Percentiles rank a stretch among this genome's conserved stretches.
These are phyloP conservation scores for Porites lobata DNA, from an alignment of 92 coral and sea anemone genomes.

Conservation along the genomic window DNA sequence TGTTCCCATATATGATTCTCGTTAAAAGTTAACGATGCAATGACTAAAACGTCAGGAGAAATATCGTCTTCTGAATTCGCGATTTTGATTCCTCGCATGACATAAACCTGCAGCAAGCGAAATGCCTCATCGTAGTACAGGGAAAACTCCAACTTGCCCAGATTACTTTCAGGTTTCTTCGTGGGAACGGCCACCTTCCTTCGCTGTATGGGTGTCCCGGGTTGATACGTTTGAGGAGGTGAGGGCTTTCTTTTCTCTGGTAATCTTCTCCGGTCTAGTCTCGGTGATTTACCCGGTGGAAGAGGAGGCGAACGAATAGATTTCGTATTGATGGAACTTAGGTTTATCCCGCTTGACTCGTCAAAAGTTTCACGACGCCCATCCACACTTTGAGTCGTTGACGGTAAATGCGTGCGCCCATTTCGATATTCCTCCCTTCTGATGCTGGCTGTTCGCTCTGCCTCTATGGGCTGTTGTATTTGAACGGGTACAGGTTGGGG, in stretches of 20 bases:
- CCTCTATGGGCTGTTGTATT: slow-evolving; percentile 43
- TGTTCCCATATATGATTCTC: slow-evolving; percentile 75
- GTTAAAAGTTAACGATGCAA: slow-evolving; percentile 63
- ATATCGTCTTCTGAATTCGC: slow-evolving; percentile 36
- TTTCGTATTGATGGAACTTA: slow-evolving; percentile 25
- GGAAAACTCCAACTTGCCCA: slow-evolving; percentile 87
- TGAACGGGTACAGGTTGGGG: slow-evolving; percentile 49
- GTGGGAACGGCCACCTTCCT: slow-evolving; percentile 39
- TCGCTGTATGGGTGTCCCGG: not conserved
- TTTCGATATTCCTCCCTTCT: slow-evolving; percentile 22
- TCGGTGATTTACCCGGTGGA: not conserved
- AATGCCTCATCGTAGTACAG: slow-evolving; percentile 77
- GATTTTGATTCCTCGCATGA: slow-evolving; percentile 63
- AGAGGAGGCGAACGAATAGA: slow-evolving; percentile 7
- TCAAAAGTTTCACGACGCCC: slow-evolving; percentile 1
- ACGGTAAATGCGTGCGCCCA: slow-evolving; percentile 19
- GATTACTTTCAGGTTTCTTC: slow-evolving; percentile 17
- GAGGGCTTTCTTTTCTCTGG: not conserved
- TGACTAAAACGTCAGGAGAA: slow-evolving; percentile 47
- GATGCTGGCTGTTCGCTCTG: slow-evolving; percentile 1
- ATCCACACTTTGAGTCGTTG: slow-evolving; percentile 21
- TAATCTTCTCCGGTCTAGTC: slow-evolving; percentile 8
- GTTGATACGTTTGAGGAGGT: not conserved
- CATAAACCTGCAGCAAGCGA: slow-evolving; percentile 74
- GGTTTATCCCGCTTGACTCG: not conserved